Conservation (phyloP, 1,140 invertebrate species). For the Cotesia typhae region DNA sequence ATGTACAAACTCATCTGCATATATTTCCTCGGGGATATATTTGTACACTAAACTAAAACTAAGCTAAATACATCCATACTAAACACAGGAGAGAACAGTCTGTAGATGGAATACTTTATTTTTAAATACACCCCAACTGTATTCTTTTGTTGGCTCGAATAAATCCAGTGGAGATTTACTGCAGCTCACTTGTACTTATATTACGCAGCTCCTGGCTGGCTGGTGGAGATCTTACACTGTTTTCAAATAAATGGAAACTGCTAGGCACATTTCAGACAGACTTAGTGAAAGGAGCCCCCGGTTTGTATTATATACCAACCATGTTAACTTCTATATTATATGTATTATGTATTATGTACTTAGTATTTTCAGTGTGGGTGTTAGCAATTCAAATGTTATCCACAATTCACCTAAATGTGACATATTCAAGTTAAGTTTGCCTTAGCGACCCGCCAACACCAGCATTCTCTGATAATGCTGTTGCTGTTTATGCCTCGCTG, state of each 20-base stretch:
- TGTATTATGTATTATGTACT: no score
- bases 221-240: background rate
- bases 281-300: no score
- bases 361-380: background rate
- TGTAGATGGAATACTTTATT: background rate
- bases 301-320: background rate
- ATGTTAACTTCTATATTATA: background rate
- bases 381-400: constrained; percentile 27
- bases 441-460: constrained; percentile 3
- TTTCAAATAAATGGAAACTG: background rate
- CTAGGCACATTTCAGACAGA: no score
- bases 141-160: constrained; percentile 13
- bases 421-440: constrained; percentile 25
- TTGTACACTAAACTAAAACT: no score
- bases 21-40: background rate
- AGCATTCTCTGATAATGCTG: background rate
- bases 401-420: constrained; percentile 25
- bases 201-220: no score
- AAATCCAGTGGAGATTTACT: constrained; percentile 1
- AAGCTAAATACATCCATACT: no score
- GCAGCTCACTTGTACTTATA: constrained; percentile 2
- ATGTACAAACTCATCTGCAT: background rate
- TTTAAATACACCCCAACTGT: background rate
- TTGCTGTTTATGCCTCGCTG: no score
- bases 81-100: background rate